Evolutionary conservation across 2,797 vertebrate species (phyloP).

Genomic region (Rhabdophis nuchalis): DNA sequence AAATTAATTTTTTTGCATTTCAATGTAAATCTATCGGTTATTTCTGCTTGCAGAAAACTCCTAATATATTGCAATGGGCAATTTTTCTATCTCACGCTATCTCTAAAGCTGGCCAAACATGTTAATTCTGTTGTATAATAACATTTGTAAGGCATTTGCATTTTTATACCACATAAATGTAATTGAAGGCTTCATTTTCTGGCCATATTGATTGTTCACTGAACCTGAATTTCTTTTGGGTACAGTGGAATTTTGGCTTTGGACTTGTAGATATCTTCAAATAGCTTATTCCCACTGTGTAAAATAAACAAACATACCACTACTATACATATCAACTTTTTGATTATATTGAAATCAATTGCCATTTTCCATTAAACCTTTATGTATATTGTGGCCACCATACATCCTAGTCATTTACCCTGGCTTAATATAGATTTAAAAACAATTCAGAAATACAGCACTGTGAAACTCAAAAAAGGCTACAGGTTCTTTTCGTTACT

Average conservation of each 20-base stretch:
- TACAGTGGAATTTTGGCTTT: slow-evolving; percentile 45
- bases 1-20: slow-evolving; percentile 50
- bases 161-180: slow-evolving; percentile 41
- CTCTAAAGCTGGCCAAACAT: slow-evolving; percentile 52
- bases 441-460: slow-evolving; percentile 49
- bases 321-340: slow-evolving; percentile 46
- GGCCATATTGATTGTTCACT: slow-evolving; percentile 47
- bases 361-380: slow-evolving; percentile 36
- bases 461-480: slow-evolving; percentile 44
- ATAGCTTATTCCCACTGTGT: slow-evolving; percentile 34
- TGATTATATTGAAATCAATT: slow-evolving; percentile 41
- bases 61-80: slow-evolving; percentile 46
- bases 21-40: slow-evolving; percentile 50
- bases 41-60: slow-evolving; percentile 44
- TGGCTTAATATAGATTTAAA: slow-evolving; percentile 44
- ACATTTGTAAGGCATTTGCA: slow-evolving; percentile 18
- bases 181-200: slow-evolving; percentile 45
- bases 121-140: slow-evolving; percentile 26
- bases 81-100: slow-evolving; percentile 43
- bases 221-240: slow-evolving; percentile 37
- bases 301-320: slow-evolving; percentile 45
- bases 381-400: slow-evolving; percentile 34
- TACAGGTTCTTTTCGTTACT: slow-evolving; percentile 56
- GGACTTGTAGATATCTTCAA: slow-evolving; percentile 20
- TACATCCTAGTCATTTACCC: slow-evolving; percentile 48